A percentile compares a stretch with the other conserved stretches of the same genome.
phyloP scores from a whole-genome alignment of 2,888 invertebrate genomes.

The Melipona beecheii region DNA sequence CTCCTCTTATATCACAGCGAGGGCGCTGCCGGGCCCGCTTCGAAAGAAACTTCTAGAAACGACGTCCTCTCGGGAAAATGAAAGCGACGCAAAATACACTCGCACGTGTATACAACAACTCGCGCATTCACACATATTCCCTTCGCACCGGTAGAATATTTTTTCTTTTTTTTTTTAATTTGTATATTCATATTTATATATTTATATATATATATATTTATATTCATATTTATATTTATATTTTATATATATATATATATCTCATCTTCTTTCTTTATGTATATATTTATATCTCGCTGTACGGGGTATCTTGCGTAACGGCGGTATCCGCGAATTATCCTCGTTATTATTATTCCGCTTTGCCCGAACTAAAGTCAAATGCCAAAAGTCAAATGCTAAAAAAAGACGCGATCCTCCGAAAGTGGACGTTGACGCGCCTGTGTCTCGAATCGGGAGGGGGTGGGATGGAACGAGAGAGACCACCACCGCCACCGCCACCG shows the following conservation, averaged over 20 bases:
- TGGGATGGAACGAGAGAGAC: neutral
- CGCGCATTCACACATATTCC: slow-evolving; percentile 54
- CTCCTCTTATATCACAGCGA: slow-evolving; percentile 84
- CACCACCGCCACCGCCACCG: neutral
- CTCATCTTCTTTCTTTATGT: slow-evolving; percentile 66
- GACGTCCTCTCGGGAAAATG: slow-evolving; percentile 36
- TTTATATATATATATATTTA: slow-evolving; percentile 50
- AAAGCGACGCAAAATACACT: slow-evolving; percentile 52
- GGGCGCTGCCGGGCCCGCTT: slow-evolving; percentile 84
- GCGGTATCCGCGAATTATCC: slow-evolving; percentile 17
- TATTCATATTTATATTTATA: slow-evolving; percentile 50
- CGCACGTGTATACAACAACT: slow-evolving; percentile 68
- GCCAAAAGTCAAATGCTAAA: neutral
- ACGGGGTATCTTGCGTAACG: slow-evolving; percentile 38
- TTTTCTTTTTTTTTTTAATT: slow-evolving; percentile 30
- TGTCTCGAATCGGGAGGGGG: too few relatives aligned
- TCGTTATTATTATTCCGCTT: neutral
- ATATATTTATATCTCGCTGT: slow-evolving; percentile 65
- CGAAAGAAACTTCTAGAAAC: slow-evolving; percentile 66
- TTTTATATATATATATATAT: slow-evolving; percentile 61
- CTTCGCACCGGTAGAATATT: slow-evolving; percentile 60
- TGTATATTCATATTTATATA: slow-evolving; percentile 54
- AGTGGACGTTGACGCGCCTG: neutral
- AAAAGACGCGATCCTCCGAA: neutral
- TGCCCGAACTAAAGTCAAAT: neutral